phyloP scores from a whole-genome alignment of 1,140 invertebrate genomes.

The Drosophila mojavensis region DNA sequence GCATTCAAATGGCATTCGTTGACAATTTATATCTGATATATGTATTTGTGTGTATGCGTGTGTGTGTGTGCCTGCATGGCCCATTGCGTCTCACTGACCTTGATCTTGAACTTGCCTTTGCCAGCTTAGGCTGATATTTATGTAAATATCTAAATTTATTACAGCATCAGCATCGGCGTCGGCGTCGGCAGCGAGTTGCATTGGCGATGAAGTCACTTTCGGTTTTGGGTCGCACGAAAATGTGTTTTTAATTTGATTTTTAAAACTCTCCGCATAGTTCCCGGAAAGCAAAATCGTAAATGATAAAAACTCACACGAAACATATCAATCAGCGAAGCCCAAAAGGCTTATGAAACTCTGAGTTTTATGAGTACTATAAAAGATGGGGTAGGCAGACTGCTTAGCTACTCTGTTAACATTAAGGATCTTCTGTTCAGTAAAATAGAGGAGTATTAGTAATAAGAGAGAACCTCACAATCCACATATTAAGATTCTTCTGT shows the following conservation, averaged over 20 bases:
- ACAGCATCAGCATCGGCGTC: slow-evolving; percentile 40
- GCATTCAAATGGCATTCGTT: slow-evolving; percentile 48
- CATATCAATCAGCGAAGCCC: slow-evolving; percentile 60
- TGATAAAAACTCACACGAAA: slow-evolving; percentile 48
- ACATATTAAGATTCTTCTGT: no score
- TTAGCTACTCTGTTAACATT: not conserved
- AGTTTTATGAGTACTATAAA: slow-evolving; percentile 11
- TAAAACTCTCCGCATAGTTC: slow-evolving; percentile 41
- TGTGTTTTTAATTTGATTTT: slow-evolving; percentile 70
- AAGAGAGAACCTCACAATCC: no score
- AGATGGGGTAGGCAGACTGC: not conserved
- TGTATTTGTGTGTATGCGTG: not conserved
- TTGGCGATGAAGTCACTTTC: slow-evolving; percentile 37
- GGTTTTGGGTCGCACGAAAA: slow-evolving; percentile 33
- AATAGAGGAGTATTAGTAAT: no score
- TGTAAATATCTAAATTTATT: slow-evolving; percentile 29
- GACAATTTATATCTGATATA: slow-evolving; percentile 51
- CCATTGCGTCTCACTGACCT: slow-evolving; percentile 43
- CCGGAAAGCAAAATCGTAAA: slow-evolving; percentile 45
- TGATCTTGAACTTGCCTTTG: slow-evolving; percentile 74
- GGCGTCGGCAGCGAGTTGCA: slow-evolving; percentile 22
- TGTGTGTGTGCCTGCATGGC: not conserved
- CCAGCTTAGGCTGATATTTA: slow-evolving; percentile 13
- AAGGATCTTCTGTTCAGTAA: no score
- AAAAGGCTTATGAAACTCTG: slow-evolving; percentile 24